Base-by-base conservation (phyloP, 2,797 vertebrate species). In the Lepus townsendii region DNA sequence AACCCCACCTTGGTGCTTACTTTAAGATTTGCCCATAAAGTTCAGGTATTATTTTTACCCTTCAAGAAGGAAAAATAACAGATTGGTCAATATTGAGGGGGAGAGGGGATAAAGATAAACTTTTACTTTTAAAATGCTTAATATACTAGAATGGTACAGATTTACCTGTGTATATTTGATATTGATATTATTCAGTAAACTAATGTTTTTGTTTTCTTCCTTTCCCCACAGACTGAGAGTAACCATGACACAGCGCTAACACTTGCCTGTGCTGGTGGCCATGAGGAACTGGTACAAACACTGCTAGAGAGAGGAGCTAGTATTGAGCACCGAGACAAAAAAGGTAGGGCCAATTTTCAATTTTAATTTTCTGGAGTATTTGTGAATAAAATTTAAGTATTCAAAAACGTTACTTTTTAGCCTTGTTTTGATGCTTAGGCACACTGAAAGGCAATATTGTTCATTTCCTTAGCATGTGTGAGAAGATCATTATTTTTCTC, bases 181-280 rank as follows among this genome's bases (percentile, higher is more conserved):
- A 11, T 63, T 92, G 54, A 26, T 27, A 50, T 84, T 89, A 80
- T 89, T 84, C 35, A 96, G 72, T 65, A 84, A 62, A 83, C 65
- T 27, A 57, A 5, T 94, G 30, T 66, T 83, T 97, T 96, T 80
- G 71, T 83, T 47, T 52, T 76, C 14, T 57, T 57, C 19, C 14
- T 57, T 57, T 57, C 19, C 13, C 54, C 19, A 30, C 92, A 99
- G 98, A 99, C 98, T 47, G 98, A 99, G 96, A 99, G 98, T 93
- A 99, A 99, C 95, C 98, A 99, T 79, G 98, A 99, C 91, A 99
- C 98, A 0, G 98, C 98, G 2, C 91, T 99, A 96, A 99, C 98
- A 0, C 98, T 99, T 89, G 98, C 98, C 35, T 99, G 98, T 97
- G 98, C 98, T 89, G 98, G 98, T 89, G 98, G 98, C 95, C 98